Percentiles rank a stretch among this genome's conserved stretches.
These are phyloP conservation scores for Coelopa frigida DNA, from an alignment of 1,140 invertebrate species.

Conservation along the genomic window DNA sequence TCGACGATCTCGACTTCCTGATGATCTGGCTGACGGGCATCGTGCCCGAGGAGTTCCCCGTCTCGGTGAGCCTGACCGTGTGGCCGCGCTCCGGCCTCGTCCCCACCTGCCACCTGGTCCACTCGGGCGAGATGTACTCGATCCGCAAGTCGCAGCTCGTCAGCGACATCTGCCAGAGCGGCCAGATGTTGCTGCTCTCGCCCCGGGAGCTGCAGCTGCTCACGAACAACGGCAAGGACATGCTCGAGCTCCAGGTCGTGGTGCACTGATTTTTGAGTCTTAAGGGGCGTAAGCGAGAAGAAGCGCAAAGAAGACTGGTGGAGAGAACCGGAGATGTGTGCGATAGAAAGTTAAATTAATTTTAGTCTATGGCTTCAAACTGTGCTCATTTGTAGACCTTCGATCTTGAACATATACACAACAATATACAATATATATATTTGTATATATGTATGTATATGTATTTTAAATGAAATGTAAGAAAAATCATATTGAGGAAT, in stretches of 20 bases:
- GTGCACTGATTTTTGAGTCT: constrained; percentile 21
- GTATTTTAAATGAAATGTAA: too few species aligned
- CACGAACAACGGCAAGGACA: constrained; percentile 15
- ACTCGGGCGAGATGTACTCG: constrained; percentile 22
- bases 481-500: too few species aligned
- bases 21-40: constrained; percentile 27
- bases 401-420: too few species aligned
- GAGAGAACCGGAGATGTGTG: too few species aligned
- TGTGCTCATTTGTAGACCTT: too few species aligned
- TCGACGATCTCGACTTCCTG: constrained; percentile 12
- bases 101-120: constrained; percentile 16
- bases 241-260: constrained; percentile 24
- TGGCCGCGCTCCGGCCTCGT: constrained; percentile 20
- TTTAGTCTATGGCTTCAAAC: too few species aligned
- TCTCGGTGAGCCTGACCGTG: constrained; percentile 18
- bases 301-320: too few species aligned
- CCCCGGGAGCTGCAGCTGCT: constrained; percentile 12
- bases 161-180: constrained; percentile 15
- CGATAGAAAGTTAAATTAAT: too few species aligned
- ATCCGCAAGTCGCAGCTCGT: constrained; percentile 15
- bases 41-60: constrained; percentile 9
- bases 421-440: too few species aligned
- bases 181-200: constrained; percentile 17
- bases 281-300: too few species aligned
- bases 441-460: too few species aligned